These are phyloP conservation scores for Chydorus sphaericus DNA, from an alignment of 2,888 invertebrate species.

Conservation along the genomic window DNA sequence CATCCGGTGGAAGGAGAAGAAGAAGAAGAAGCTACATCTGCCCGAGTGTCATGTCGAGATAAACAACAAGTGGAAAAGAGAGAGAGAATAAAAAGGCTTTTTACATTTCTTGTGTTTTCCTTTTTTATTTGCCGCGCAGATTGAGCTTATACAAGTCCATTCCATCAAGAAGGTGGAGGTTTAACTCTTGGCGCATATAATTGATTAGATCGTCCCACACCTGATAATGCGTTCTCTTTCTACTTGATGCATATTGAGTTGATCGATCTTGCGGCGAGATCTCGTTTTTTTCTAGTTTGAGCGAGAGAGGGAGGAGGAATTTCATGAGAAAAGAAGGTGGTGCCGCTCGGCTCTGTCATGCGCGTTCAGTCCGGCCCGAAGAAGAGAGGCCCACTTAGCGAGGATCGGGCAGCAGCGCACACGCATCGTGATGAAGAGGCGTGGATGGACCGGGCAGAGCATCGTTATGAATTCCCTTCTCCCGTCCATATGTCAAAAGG, in stretches of 20 bases:
- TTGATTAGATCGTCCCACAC: constrained; percentile 8
- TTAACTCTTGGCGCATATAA: too few species aligned
- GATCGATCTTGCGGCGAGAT: background rate
- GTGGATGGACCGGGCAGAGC: too few species aligned
- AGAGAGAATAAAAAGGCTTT: background rate
- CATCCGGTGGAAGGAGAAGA: background rate
- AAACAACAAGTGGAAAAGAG: background rate
- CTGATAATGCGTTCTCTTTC: too few species aligned
- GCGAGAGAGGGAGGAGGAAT: background rate
- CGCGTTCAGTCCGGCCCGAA: background rate
- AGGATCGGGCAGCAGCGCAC: too few species aligned
- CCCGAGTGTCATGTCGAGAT: constrained; percentile 5
- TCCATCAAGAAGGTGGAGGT: too few species aligned
- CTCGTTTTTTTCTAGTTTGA: background rate
- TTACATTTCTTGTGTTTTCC: background rate
- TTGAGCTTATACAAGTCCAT: too few species aligned
- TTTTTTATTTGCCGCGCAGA: background rate
- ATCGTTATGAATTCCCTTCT: constrained; percentile 3
- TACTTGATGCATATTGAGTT: background rate
- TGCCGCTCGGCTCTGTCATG: background rate
- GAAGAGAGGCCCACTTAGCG: constrained; percentile 2
- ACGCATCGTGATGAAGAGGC: constrained; percentile 6
- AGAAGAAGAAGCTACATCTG: background rate
- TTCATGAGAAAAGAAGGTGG: background rate
- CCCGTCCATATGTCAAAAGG: constrained; percentile 2